Conservation (phyloP, 2,113 vertebrate genomes). For the Lathamus discolor region DNA sequence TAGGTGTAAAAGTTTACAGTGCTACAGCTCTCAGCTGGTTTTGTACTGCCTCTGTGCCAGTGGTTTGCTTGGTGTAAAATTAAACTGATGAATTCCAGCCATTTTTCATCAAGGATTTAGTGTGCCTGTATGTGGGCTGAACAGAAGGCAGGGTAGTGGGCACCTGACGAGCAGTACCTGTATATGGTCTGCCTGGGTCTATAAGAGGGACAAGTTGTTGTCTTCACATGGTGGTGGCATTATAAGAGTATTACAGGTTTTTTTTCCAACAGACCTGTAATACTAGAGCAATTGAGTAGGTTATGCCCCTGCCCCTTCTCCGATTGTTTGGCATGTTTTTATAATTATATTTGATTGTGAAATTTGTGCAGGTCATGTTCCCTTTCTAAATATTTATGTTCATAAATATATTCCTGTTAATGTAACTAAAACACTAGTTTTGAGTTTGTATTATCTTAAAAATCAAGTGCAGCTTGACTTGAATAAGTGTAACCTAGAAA, state of each 20-base stretch:
- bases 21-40: not conserved
- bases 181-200: not conserved
- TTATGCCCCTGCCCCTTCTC: not conserved
- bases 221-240: not conserved
- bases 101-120: not conserved
- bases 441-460: not conserved
- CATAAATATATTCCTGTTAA: not conserved
- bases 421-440: not conserved
- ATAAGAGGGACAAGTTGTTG: not conserved
- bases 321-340: not conserved
- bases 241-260: not conserved
- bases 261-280: not conserved
- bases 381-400: not conserved
- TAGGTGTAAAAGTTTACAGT: not conserved
- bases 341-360: not conserved
- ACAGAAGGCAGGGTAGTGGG: not conserved
- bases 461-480: not conserved
- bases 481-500: not conserved
- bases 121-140: not conserved
- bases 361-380: not conserved
- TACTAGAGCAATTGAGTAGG: not conserved
- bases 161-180: not conserved
- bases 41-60: not conserved
- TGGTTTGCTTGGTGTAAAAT: not conserved
- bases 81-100: not conserved